Base-by-base conservation (phyloP, 2,113 vertebrate genomes). In the Lamprotornis superbus region DNA sequence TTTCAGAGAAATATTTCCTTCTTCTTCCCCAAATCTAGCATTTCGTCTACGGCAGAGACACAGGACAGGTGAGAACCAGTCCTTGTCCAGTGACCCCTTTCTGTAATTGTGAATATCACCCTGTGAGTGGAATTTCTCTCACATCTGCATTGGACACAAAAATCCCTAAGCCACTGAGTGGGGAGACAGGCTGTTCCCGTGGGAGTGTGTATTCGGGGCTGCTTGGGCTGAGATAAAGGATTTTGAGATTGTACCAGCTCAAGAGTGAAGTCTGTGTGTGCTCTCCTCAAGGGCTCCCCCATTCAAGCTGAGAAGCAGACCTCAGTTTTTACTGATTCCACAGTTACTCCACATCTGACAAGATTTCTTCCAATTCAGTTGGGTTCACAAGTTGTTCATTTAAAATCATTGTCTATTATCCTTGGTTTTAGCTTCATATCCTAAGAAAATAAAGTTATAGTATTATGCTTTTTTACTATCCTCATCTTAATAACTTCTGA, bases 31-130 rank as follows among this genome's bases (percentile, higher is more conserved):
- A 79, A 95, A 96, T 97, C 94, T 93, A 96, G 95, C 95, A 96
- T 96, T 97, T 96, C 96, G 77, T 96, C 95, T 97, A 95, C 96
- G 96, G 89, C 96, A 97, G 95, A 97, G 96, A 96, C 95, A 96
- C 96, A 95, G 96, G 95, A 96, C 96, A 97, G 94, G 95, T 97
- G 96, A 97, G 95, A 97, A 88, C 94, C 95, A 88, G 96, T 95
- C 96, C 95, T 96, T 96, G 96, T 95, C 96, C 94, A 95, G 67
- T 94, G 95, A 96, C 73, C 47, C 80, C 68, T 91, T 92, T 96
- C 79, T 94, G 82, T 95, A 74, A 86, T 19, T 90, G 94, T 94
- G 61, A 85, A 44, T 90, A 44, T 50, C 63, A 49, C 75, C 86
- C 39, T 87, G 63, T 80, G 74, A 77, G 46, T 53, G 82, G 84